These are phyloP conservation scores for Ancistrus triradiatus DNA, from an alignment of 2,113 vertebrate species.

Conservation along the genomic window DNA sequence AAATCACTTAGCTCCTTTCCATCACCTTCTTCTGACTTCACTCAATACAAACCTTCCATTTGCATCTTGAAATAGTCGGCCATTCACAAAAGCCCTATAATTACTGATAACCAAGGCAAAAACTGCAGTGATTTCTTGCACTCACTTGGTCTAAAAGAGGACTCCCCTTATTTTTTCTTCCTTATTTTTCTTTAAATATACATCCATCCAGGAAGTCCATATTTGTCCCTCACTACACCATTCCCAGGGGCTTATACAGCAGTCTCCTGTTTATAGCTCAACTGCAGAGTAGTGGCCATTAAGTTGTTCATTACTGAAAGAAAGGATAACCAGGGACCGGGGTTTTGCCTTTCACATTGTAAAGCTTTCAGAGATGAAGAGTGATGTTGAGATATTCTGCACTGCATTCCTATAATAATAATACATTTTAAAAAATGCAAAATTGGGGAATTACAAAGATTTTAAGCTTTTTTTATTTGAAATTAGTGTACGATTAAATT, in stretches of 20 bases:
- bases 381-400: too few species aligned
- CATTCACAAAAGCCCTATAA: constrained; percentile 54
- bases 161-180: constrained; percentile 9
- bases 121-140: constrained; percentile 46
- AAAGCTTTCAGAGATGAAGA: too few species aligned
- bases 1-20: constrained; percentile 55
- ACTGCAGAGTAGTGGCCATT: too few species aligned
- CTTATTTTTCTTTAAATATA: constrained; percentile 11
- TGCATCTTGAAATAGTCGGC: constrained; percentile 63
- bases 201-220: neutral
- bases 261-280: constrained; percentile 4
- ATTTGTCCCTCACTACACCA: constrained; percentile 3
- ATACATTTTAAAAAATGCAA: too few species aligned
- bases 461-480: too few species aligned
- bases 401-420: too few species aligned
- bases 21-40: constrained; percentile 52
- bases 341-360: too few species aligned
- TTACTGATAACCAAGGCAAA: constrained; percentile 54
- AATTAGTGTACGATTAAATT: too few species aligned
- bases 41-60: constrained; percentile 61
- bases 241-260: neutral
- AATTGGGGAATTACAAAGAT: too few species aligned
- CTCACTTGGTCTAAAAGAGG: constrained; percentile 44
- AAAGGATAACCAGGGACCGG: too few species aligned
- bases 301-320: too few species aligned